phyloP scores from a whole-genome alignment of 1,140 invertebrate genomes.

The Sycobia sp. region DNA sequence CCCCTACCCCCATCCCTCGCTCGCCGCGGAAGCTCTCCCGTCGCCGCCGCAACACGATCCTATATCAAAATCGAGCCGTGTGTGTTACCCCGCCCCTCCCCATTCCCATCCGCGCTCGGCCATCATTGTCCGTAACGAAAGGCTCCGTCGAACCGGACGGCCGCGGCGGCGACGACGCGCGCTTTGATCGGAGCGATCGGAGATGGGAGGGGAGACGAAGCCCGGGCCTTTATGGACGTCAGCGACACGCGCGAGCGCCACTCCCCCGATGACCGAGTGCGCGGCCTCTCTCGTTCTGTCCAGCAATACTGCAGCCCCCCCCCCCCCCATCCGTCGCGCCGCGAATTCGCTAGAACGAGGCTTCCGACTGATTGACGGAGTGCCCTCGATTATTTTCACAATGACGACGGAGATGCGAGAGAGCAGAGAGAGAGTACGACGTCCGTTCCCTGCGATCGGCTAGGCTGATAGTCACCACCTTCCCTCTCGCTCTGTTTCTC shows the following conservation, averaged over 20 bases:
- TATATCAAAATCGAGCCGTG: conserved; percentile 23
- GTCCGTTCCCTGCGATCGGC: too few relatives aligned
- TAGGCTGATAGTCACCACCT: too few relatives aligned
- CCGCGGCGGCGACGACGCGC: too few relatives aligned
- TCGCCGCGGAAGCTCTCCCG: too few relatives aligned
- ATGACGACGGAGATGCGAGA: too few relatives aligned
- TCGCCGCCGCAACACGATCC: conserved; percentile 20
- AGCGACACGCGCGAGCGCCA: conserved; percentile 33
- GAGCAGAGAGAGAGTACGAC: too few relatives aligned
- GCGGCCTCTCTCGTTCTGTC: conserved; percentile 2
- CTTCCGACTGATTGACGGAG: conserved; percentile 42
- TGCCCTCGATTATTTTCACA: conserved; percentile 43
- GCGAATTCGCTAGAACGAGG: background rate
- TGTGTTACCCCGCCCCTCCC: too few relatives aligned
- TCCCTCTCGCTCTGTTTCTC: too few relatives aligned
- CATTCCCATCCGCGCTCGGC: background rate
- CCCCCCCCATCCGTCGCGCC: background rate
- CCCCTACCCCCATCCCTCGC: too few relatives aligned
- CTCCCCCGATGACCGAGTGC: conserved; percentile 36
- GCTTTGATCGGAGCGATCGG: conserved; percentile 24
- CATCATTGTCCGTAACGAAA: conserved; percentile 7
- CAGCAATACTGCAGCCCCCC: too few relatives aligned
- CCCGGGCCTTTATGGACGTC: conserved; percentile 42
- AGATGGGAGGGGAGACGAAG: background rate
- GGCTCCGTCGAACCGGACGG: too few relatives aligned